Conservation (phyloP, 1,140 invertebrate genomes). For the Phortica variegata region DNA sequence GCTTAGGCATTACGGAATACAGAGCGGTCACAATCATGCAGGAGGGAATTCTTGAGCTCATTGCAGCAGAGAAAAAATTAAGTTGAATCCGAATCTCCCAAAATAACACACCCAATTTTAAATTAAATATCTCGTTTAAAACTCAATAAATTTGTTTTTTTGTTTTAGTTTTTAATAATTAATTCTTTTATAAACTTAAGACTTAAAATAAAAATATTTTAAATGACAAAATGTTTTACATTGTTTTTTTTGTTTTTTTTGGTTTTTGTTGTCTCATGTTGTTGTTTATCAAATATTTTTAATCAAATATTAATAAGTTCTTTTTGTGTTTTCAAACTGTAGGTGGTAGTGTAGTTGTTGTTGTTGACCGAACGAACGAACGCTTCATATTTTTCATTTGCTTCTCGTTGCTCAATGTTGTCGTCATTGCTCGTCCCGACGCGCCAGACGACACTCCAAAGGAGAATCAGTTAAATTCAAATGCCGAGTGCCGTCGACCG, state of each 20-base stretch:
- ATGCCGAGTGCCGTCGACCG: constrained; percentile 37
- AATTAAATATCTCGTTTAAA: neutral
- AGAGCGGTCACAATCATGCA: constrained; percentile 86
- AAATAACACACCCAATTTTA: neutral
- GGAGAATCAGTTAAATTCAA: constrained; percentile 28
- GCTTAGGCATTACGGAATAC: constrained; percentile 83
- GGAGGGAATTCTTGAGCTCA: constrained; percentile 81
- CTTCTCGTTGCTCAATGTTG: constrained; percentile 16
- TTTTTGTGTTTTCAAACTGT: constrained; percentile 7
- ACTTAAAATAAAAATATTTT: constrained; percentile 56
- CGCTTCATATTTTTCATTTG: too few relatives aligned
- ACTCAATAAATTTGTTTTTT: constrained; percentile 19
- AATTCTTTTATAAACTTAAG: constrained; percentile 57
- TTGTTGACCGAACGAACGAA: too few relatives aligned
- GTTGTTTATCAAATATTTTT: constrained; percentile 20
- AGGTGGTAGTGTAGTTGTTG: constrained; percentile 33
- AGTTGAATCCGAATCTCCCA: too few relatives aligned
- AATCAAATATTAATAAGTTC: constrained; percentile 49
- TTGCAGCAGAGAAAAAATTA: constrained; percentile 81
- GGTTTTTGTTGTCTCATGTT: neutral
- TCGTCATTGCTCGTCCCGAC: constrained; percentile 14
- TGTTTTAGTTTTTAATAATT: constrained; percentile 29
- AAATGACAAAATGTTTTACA: constrained; percentile 56
- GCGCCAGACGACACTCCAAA: constrained; percentile 30
- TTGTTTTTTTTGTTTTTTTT: constrained; percentile 33